Percentiles rank a stretch among this genome's conserved stretches.
Evolutionary conservation across 2,888 invertebrate species (phyloP).

Genomic region (Oligia fasciuncula): DNA sequence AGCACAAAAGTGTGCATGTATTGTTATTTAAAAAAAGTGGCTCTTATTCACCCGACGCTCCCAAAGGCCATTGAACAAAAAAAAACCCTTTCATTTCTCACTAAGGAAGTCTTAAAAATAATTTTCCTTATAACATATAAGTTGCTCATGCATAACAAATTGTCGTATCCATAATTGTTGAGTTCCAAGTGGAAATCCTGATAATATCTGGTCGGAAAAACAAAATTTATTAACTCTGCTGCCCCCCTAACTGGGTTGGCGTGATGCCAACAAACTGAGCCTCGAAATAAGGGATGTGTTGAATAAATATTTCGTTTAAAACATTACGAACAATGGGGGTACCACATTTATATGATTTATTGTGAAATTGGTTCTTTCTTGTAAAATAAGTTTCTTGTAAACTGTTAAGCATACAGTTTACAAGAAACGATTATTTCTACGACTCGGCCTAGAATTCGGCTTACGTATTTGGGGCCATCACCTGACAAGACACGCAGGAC

Average conservation of each 20-base stretch:
- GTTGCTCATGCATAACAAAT: slow-evolving; percentile 41
- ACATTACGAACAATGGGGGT: slow-evolving; percentile 1
- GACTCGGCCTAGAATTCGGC: no score
- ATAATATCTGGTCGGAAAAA: slow-evolving; percentile 59
- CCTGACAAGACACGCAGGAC: no score
- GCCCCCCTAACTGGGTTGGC: slow-evolving; percentile 53
- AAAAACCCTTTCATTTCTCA: slow-evolving; percentile 4
- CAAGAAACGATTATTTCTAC: no score
- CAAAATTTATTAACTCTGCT: slow-evolving; percentile 62
- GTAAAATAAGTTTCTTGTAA: background rate
- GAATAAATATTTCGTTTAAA: slow-evolving; percentile 24
- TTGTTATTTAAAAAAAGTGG: background rate
- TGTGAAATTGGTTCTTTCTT: background rate
- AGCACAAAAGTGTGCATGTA: background rate
- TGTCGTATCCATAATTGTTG: slow-evolving; percentile 58
- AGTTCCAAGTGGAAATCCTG: slow-evolving; percentile 57
- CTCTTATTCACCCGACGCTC: background rate
- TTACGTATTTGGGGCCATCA: no score
- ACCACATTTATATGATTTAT: background rate
- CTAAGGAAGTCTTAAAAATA: slow-evolving; percentile 28
- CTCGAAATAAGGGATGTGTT: slow-evolving; percentile 46
- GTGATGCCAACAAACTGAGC: slow-evolving; percentile 54
- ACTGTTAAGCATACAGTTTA: background rate
- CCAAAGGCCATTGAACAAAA: background rate
- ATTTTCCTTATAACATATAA: slow-evolving; percentile 28